phyloP scores from a whole-genome alignment of 2,797 vertebrate genomes.

The Gallinago nigripennis region DNA sequence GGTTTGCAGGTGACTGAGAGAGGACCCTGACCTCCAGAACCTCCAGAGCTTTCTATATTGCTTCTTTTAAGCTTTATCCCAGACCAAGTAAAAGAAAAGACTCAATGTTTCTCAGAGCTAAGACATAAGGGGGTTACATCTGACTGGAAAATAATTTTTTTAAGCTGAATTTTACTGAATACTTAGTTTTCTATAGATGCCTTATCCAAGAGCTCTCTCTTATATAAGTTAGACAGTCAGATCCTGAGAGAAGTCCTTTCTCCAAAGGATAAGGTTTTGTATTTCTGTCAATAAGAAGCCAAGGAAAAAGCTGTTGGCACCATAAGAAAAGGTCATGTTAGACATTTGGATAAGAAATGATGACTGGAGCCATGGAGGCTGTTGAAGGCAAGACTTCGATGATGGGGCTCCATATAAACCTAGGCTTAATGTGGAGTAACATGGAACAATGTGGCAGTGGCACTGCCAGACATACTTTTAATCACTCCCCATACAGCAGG shows the following conservation, averaged over 20 bases:
- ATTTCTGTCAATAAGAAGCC: neutral
- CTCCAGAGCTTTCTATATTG: neutral
- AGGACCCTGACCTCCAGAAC: neutral
- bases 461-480: neutral
- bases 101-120: neutral
- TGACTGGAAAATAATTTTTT: neutral
- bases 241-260: neutral
- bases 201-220: neutral
- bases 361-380: neutral
- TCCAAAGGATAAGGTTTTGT: neutral
- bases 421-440: neutral
- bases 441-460: neutral
- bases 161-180: neutral
- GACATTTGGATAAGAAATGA: neutral
- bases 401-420: neutral
- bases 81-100: neutral
- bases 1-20: neutral
- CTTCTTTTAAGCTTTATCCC: neutral
- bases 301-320: neutral
- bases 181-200: neutral
- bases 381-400: neutral
- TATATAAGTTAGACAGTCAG: neutral
- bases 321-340: neutral
- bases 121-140: neutral
- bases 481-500: fast-evolving